phyloP scores from a whole-genome alignment of 2,797 vertebrate species.

The Capromys pilorides region DNA sequence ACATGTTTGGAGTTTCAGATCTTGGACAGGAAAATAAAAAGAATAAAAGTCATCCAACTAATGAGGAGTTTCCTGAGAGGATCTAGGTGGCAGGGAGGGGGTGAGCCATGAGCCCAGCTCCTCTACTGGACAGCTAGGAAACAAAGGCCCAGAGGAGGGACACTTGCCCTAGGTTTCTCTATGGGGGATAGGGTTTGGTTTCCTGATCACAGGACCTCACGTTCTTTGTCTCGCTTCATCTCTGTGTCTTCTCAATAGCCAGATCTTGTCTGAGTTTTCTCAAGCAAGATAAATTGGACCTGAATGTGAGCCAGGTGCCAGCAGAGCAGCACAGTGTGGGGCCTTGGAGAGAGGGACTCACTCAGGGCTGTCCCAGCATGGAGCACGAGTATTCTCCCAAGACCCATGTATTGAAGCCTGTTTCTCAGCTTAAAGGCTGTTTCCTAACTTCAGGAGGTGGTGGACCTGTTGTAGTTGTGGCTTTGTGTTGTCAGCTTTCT shows the following conservation, averaged over 20 bases:
- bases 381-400: neutral
- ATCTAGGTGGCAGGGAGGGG: no score
- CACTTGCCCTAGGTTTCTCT: neutral
- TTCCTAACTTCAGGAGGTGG: neutral
- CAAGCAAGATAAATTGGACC: neutral
- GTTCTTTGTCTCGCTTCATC: neutral
- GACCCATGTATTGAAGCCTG: neutral
- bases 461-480: neutral
- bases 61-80: neutral
- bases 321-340: neutral
- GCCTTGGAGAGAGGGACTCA: neutral
- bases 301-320: neutral
- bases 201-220: neutral
- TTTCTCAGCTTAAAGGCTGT: neutral
- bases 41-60: neutral
- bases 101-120: neutral
- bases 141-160: neutral
- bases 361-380: neutral
- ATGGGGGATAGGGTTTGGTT: fast-evolving
- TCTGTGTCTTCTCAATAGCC: neutral
- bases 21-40: neutral
- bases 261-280: neutral
- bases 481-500: neutral
- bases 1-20: neutral
- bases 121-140: neutral